Evolutionary conservation across 2,797 vertebrate genomes (phyloP), one percentile per base, ranked within the genome.

Genomic region (Anisognathus igniventris): DNA sequence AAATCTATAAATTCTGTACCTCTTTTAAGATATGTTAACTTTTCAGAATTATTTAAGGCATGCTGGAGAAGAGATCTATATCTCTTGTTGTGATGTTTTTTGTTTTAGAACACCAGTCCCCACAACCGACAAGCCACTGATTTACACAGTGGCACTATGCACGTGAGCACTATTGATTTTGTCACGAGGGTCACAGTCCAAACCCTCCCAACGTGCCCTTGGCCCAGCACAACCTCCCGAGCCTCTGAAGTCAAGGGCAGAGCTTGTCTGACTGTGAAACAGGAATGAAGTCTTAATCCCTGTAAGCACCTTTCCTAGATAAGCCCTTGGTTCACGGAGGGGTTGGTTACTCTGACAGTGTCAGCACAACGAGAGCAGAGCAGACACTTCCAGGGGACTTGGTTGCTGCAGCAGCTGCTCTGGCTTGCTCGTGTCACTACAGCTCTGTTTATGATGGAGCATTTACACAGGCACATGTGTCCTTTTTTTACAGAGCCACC

Each of bases 341-440:
- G 44, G 31, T 53, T 74, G 47, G 37, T 30, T 74, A 17, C 42
- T 65, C 28, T 65, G 23, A 33, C 51, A 20, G 25, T 65, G 50
- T 77, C 86, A 79, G 71, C 50, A 10, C 14, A 48, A 54, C 25
- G 12, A n/a, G 37, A 91, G 54, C 42, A 77, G 10, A 0, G 3
- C 40, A 53, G 53, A 39, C 73, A 39, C 35, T 74, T 35, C 19
- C n/a, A 13, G 40, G 0, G 10, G 12, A 28, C 37, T 18, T 1
- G 2, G 14, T 8, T 47, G 58, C 42, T 86, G 51, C 0, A 0
- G 57, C 85, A 88, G 74, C 42, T 81, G 54, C 14, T 75, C 39
- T 10, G 10, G 16, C 25, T 89, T 39, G 13, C 27, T 91, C 0
- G 0, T 58, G 33, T 51, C 0, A 0, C 2, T 45, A 31, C 0